phyloP scores from a whole-genome alignment of 2,888 invertebrate genomes.

The Luperina testacea region DNA sequence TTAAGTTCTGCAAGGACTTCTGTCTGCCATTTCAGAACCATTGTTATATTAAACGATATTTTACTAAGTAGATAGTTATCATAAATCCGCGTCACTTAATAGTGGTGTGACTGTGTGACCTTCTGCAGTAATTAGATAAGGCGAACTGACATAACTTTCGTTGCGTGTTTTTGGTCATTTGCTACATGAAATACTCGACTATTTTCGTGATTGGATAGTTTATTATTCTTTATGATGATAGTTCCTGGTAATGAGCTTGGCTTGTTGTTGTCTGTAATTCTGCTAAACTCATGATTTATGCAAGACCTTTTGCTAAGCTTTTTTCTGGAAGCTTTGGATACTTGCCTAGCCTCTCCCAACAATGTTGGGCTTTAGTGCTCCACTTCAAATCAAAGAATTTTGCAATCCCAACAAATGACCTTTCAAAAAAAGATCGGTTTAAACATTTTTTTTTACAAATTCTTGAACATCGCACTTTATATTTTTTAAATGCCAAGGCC shows the following conservation, averaged over 20 bases:
- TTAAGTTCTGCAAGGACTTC: not conserved
- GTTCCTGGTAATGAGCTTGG: constrained; percentile 1
- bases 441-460: constrained; percentile 10
- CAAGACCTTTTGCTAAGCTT: not conserved
- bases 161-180: constrained; percentile 58
- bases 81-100: constrained; percentile 50
- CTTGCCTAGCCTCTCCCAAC: not conserved
- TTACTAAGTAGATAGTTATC: constrained; percentile 37
- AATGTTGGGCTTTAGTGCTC: not conserved
- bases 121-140: constrained; percentile 60
- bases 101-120: constrained; percentile 55
- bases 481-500: constrained; percentile 37
- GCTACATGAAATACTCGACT: constrained; percentile 40
- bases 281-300: not conserved
- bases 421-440: constrained; percentile 7
- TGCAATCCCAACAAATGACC: constrained; percentile 23
- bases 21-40: not conserved
- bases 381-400: not conserved
- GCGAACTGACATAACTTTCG: constrained; percentile 45
- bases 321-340: not conserved
- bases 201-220: constrained; percentile 33
- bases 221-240: constrained; percentile 24
- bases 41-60: constrained; percentile 15
- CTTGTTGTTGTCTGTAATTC: not conserved
- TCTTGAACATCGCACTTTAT: constrained; percentile 1